These are phyloP conservation scores for Stenodema calcarata DNA, from an alignment of 2,888 invertebrate genomes.

Conservation along the genomic window DNA sequence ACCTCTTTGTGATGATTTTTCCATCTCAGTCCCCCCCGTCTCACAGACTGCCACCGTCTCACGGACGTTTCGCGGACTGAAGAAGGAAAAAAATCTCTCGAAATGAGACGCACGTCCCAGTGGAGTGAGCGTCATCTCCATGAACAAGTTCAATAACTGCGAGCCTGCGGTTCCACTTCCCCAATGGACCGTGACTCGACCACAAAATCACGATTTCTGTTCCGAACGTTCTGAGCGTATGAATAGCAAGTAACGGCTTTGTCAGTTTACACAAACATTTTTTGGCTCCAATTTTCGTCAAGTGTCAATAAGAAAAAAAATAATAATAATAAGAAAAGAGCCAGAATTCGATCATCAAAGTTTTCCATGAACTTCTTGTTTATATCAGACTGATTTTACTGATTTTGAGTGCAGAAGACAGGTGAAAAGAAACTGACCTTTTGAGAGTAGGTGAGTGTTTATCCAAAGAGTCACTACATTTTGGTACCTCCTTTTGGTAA, in stretches of 20 bases:
- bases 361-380: too few species aligned
- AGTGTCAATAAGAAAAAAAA: too few species aligned
- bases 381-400: too few species aligned
- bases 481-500: too few species aligned
- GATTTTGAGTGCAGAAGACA: too few species aligned
- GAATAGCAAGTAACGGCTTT: constrained; percentile 26
- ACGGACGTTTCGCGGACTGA: background rate
- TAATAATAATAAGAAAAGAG: too few species aligned
- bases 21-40: background rate
- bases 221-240: background rate
- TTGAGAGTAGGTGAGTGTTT: too few species aligned
- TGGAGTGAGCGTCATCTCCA: background rate
- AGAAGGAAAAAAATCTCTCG: background rate
- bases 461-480: too few species aligned
- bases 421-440: too few species aligned
- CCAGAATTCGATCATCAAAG: too few species aligned
- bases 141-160: constrained; percentile 24
- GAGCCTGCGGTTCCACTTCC: background rate
- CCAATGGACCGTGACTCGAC: constrained; percentile 29
- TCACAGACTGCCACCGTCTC: background rate
- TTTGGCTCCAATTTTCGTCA: background rate
- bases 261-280: background rate
- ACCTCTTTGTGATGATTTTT: background rate
- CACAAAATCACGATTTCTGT: constrained; percentile 25
- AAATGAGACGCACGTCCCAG: constrained; percentile 32